Percentiles rank a stretch among this genome's conserved stretches.
Evolutionary conservation across 2,888 invertebrate species (phyloP).

Genomic region (Yponomeuta plumbellus): DNA sequence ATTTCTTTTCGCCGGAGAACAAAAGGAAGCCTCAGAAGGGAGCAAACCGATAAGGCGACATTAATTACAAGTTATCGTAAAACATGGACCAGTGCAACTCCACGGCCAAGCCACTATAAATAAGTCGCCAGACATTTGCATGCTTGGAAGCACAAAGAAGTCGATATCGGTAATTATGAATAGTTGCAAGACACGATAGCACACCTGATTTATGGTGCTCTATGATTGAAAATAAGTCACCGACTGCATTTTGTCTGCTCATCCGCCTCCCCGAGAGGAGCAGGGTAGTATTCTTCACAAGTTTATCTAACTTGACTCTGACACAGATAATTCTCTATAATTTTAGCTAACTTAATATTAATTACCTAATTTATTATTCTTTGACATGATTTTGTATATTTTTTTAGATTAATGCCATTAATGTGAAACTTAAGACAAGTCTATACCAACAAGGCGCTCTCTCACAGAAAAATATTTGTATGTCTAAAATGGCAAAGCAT

Average conservation of each 20-base stretch:
- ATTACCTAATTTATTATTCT: too few species aligned
- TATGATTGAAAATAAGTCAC: constrained; percentile 39
- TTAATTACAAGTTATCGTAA: constrained; percentile 65
- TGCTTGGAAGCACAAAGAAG: constrained; percentile 52
- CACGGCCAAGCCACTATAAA: constrained; percentile 38
- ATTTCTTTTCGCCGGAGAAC: background rate
- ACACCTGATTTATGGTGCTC: constrained; percentile 45
- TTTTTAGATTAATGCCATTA: too few species aligned
- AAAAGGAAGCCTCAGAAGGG: background rate
- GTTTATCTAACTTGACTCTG: too few species aligned
- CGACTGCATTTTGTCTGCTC: constrained; percentile 25
- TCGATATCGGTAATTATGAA: constrained; percentile 60
- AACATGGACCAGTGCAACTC: constrained; percentile 34
- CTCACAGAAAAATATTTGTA: too few species aligned
- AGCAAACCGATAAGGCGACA: constrained; percentile 33
- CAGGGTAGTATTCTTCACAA: background rate
- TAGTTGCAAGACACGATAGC: constrained; percentile 49
- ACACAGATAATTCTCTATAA: too few species aligned
- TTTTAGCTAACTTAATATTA: too few species aligned
- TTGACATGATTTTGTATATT: too few species aligned
- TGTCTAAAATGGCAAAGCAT: too few species aligned
- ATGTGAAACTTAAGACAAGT: too few species aligned
- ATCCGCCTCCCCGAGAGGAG: constrained; percentile 24
- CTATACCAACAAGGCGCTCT: too few species aligned
- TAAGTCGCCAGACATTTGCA: constrained; percentile 50